Evolutionary conservation across 2,113 vertebrate genomes (phyloP).

Genomic region (Cochlearius cochlearius): DNA sequence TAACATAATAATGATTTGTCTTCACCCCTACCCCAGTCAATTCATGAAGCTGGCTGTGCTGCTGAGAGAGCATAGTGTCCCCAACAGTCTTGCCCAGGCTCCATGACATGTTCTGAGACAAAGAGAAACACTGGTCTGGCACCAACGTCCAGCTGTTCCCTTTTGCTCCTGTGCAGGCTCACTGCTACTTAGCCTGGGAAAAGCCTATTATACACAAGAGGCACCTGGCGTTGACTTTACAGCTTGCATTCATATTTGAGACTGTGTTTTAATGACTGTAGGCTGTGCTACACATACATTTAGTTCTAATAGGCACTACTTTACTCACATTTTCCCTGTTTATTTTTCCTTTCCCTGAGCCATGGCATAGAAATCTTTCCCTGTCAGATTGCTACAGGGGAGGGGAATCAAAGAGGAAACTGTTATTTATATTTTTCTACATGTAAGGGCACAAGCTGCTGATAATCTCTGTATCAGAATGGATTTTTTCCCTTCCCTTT

Average conservation of each 20-base stretch:
- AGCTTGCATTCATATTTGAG: not conserved
- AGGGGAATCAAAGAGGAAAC: not conserved
- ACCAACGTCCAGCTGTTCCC: not conserved
- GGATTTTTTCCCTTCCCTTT: not conserved
- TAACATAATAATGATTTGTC: not conserved
- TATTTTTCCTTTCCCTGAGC: conserved; percentile 31
- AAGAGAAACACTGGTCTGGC: not conserved
- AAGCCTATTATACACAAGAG: not conserved
- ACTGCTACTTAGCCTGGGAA: not conserved
- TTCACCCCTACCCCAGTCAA: not conserved
- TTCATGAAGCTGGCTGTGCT: not conserved
- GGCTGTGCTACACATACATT: not conserved
- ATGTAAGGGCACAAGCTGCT: not conserved
- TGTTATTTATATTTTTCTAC: not conserved
- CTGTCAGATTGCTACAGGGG: not conserved
- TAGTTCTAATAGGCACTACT: conserved; percentile 1
- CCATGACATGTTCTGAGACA: not conserved
- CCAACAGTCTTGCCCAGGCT: not conserved
- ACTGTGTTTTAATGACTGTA: conserved; percentile 26
- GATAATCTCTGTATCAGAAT: not conserved
- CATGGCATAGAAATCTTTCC: not conserved
- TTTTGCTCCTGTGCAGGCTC: not conserved
- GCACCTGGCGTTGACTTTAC: not conserved
- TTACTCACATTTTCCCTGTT: not conserved
- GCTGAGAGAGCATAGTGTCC: not conserved